Evolutionary conservation across 2,113 vertebrate genomes (phyloP).

Genomic region (Melanocharis versteri): DNA sequence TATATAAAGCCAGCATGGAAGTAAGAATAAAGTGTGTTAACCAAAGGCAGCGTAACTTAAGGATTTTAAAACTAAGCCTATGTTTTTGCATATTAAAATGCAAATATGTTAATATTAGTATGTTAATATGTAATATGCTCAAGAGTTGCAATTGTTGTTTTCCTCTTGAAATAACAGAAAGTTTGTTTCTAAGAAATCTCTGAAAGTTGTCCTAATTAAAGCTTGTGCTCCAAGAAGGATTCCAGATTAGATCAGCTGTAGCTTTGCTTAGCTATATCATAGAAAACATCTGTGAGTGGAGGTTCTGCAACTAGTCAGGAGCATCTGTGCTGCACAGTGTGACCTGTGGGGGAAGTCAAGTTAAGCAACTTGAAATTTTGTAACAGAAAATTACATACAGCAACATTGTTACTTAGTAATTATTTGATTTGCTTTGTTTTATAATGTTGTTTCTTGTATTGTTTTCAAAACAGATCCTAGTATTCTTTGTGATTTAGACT

Average conservation of each 20-base stretch:
- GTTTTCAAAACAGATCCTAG: background rate
- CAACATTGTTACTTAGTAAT: background rate
- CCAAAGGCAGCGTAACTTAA: background rate
- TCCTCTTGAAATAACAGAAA: background rate
- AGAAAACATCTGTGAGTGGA: background rate
- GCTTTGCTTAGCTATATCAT: background rate
- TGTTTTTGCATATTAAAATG: background rate
- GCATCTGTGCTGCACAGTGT: background rate
- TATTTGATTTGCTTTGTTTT: background rate
- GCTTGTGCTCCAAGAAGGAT: background rate
- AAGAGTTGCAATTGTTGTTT: too few species aligned
- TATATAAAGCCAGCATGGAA: background rate
- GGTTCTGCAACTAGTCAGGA: background rate
- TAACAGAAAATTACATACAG: background rate
- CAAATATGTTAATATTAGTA: background rate
- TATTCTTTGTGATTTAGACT: background rate
- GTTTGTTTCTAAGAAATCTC: background rate
- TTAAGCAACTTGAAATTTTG: background rate
- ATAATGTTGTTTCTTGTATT: background rate
- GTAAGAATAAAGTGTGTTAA: background rate
- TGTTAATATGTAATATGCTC: background rate
- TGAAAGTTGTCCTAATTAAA: background rate
- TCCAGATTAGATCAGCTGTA: background rate
- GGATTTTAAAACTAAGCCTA: background rate
- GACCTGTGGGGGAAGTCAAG: background rate